Base-by-base conservation (phyloP, 1,140 invertebrate species). In the Trypoxylus dichotomus region DNA sequence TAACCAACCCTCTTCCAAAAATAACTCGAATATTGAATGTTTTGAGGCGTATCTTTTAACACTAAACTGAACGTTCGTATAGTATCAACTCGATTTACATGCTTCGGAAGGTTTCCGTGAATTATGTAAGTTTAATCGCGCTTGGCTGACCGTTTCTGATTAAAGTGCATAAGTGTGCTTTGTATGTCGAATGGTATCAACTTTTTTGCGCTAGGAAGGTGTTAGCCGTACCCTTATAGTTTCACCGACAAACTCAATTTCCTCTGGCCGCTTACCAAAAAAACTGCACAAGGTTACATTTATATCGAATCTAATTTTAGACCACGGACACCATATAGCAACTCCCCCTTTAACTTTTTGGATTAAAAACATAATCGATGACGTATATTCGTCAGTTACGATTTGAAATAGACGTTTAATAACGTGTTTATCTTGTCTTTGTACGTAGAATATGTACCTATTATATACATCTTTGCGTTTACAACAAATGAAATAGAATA, bases 281-380 rank as follows among this genome's bases (percentile, higher is more conserved):
- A 37, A 68, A 68, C 19, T 68, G 60, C 60, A 68, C 60, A 68
- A 68, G 60, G 60, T 68, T 68, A 68, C 24, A 68, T 24, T 68
- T 68, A 68, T 68, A 68, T 68, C 60, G 24, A 10, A 68, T 68
- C 60, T 68, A 68, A 68, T 68, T 68, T 68, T 68, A 68, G 60
- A 21, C n/a, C n/a, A 25, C 24, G 24, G 60, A 68, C 60, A 27
- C 60, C 60, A 24, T 68, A 24, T 68, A 68, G 60, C 60, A 68
- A 29, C 27, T 68, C 60, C 60, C 60, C 60, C 60, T 68, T 21
- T 68, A 27, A 29, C 3, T 68, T 21, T 58, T 24, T 68, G 60
- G 27, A 27, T 60, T 24, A 54, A 54, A 68, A 68, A 68, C 60
- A 68, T 68, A 68, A 68, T 68, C 60, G 60, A 29, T 68, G 60